Conservation (phyloP, 2,113 vertebrate species). For the Ciconia boyciana region DNA sequence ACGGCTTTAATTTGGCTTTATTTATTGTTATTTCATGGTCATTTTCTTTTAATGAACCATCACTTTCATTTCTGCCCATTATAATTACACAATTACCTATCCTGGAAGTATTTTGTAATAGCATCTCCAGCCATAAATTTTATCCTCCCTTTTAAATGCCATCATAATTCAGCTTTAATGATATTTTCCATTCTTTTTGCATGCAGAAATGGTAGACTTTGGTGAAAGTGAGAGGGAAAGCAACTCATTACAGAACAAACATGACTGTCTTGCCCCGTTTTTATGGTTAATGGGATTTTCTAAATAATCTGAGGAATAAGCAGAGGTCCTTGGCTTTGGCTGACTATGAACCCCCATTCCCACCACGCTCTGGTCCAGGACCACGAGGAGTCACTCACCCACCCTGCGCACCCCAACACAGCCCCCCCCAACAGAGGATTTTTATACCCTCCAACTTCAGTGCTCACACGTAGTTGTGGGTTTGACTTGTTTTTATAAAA, state of each 20-base stretch:
- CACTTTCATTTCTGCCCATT: conserved; percentile 26
- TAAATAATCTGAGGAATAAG: background rate
- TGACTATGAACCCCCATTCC: background rate
- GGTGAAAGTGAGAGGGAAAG: background rate
- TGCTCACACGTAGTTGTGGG: fast-evolving
- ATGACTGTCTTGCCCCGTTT: background rate
- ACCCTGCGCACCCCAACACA: fast-evolving
- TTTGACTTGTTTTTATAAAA: background rate
- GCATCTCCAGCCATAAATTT: conserved; percentile 22
- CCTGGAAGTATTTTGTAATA: conserved; percentile 17
- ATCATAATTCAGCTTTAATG: conserved; percentile 29
- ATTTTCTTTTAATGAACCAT: conserved; percentile 51
- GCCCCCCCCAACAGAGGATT: background rate
- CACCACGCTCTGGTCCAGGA: background rate
- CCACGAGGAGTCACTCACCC: background rate
- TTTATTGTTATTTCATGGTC: conserved; percentile 57
- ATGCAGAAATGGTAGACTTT: background rate
- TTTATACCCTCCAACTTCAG: background rate
- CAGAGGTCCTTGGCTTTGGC: background rate
- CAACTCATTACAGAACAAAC: background rate
- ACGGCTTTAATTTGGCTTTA: background rate
- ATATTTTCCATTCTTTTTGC: background rate
- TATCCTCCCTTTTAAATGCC: conserved; percentile 7
- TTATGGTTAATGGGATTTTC: background rate
- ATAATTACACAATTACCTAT: conserved; percentile 51